Percentiles rank a stretch among this genome's conserved stretches.
phyloP scores from a whole-genome alignment of 2,113 vertebrate species.

The Falcunculus frontatus region DNA sequence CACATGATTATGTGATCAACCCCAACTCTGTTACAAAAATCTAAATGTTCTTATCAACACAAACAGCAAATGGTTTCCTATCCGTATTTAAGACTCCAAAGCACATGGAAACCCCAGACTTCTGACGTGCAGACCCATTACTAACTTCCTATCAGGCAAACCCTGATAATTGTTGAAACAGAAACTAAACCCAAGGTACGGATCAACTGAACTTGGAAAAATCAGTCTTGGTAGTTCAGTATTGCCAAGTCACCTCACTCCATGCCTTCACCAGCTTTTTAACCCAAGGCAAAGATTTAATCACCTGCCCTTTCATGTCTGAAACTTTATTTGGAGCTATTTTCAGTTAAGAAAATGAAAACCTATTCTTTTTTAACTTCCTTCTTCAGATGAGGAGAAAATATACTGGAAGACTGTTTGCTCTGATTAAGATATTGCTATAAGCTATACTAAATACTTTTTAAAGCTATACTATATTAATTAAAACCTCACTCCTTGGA shows the following conservation, averaged over 20 bases:
- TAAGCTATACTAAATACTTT: neutral
- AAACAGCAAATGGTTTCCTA: neutral
- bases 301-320: neutral
- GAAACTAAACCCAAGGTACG: neutral
- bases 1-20: neutral
- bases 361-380: neutral
- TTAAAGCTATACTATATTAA: neutral
- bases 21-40: neutral
- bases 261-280: neutral
- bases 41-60: neutral
- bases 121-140: neutral
- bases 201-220: neutral
- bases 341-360: constrained; percentile 10
- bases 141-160: neutral
- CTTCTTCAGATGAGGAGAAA: neutral
- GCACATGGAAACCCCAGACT: neutral
- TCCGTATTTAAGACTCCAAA: neutral
- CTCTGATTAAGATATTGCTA: neutral
- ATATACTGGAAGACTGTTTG: neutral
- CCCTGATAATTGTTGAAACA: neutral
- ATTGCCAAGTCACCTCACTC: neutral
- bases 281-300: constrained; percentile 4
- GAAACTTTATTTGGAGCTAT: neutral
- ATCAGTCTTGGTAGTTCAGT: neutral
- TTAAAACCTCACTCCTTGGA: neutral